phyloP scores from a whole-genome alignment of 2,797 vertebrate genomes.

The Darevskia mixta region DNA sequence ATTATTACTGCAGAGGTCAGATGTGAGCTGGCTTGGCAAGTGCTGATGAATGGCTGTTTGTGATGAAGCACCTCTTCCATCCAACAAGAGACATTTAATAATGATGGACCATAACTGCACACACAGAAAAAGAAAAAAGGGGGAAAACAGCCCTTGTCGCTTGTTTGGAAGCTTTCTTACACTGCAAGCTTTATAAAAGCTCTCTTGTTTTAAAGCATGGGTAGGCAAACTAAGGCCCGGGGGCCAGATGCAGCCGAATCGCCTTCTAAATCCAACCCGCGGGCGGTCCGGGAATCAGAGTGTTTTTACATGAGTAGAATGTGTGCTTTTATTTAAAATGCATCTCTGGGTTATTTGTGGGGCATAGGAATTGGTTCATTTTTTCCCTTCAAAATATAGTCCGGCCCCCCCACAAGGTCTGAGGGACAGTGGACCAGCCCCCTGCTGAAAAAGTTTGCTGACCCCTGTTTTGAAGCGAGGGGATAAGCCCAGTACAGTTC shows the following conservation, averaged over 20 bases:
- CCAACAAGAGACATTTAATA: slow-evolving; percentile 94
- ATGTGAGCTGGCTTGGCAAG: slow-evolving; percentile 88
- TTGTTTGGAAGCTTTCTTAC: slow-evolving; percentile 68
- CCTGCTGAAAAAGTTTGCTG: too few species aligned
- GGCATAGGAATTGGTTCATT: too few species aligned
- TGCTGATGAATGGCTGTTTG: slow-evolving; percentile 94
- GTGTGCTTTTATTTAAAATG: too few species aligned
- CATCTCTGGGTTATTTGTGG: too few species aligned
- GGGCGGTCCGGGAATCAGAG: too few species aligned
- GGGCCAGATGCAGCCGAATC: too few species aligned
- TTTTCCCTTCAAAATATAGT: too few species aligned
- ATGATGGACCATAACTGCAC: slow-evolving; percentile 92
- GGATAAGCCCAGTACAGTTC: not conserved
- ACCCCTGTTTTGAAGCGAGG: not conserved
- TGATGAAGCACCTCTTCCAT: slow-evolving; percentile 90
- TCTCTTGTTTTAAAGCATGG: not conserved
- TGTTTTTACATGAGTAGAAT: too few species aligned
- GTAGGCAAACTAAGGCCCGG: too few species aligned
- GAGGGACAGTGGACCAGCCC: too few species aligned
- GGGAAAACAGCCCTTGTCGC: slow-evolving; percentile 77
- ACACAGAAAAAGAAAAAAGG: slow-evolving; percentile 75
- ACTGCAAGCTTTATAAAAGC: slow-evolving; percentile 34
- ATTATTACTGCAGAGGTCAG: slow-evolving; percentile 98
- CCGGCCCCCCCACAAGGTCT: too few species aligned
- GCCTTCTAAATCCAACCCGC: too few species aligned